phyloP scores from a whole-genome alignment of 53 echinoderm and acorn worm species.

The Echinarachnius parma region DNA sequence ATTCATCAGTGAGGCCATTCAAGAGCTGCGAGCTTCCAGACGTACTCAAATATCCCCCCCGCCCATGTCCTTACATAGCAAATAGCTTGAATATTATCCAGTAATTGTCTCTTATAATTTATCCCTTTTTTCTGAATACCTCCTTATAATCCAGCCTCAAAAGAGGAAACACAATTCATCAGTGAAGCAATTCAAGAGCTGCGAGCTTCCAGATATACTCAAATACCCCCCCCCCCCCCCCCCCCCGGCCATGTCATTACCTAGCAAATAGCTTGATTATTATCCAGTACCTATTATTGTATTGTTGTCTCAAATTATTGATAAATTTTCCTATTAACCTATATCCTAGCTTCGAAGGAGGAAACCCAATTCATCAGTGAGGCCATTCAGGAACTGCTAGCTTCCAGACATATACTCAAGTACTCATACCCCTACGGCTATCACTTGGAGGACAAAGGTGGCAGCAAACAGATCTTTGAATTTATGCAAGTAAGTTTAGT shows the following conservation, averaged over 20 bases:
- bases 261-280: too few relatives aligned
- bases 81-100: too few relatives aligned
- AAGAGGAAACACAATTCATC: slow-evolving; percentile 82
- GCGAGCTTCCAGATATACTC: slow-evolving; percentile 74
- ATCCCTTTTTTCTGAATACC: too few relatives aligned
- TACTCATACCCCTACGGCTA: slow-evolving; percentile 97
- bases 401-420: slow-evolving; percentile 76
- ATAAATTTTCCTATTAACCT: too few relatives aligned
- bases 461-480: slow-evolving; percentile 99
- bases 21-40: slow-evolving; percentile 79
- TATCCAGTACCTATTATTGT: too few relatives aligned
- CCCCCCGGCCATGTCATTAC: too few relatives aligned
- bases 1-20: slow-evolving; percentile 84
- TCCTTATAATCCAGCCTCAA: too few relatives aligned
- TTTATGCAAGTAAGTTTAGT: slow-evolving; percentile 90
- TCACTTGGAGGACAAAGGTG: slow-evolving; percentile 81
- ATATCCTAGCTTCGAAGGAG: slow-evolving; percentile 49
- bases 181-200: slow-evolving; percentile 83
- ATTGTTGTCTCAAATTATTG: too few relatives aligned
- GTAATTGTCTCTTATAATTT: too few relatives aligned
- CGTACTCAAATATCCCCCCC: too few relatives aligned
- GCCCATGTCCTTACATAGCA: too few relatives aligned
- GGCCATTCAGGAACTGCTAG: slow-evolving; percentile 84
- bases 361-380: slow-evolving; percentile 83
- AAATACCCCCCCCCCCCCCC: too few relatives aligned